Evolutionary conservation across 1,140 invertebrate genomes (phyloP), one percentile per base, ranked within the genome.

Genomic region (Polypedilum pembai): DNA sequence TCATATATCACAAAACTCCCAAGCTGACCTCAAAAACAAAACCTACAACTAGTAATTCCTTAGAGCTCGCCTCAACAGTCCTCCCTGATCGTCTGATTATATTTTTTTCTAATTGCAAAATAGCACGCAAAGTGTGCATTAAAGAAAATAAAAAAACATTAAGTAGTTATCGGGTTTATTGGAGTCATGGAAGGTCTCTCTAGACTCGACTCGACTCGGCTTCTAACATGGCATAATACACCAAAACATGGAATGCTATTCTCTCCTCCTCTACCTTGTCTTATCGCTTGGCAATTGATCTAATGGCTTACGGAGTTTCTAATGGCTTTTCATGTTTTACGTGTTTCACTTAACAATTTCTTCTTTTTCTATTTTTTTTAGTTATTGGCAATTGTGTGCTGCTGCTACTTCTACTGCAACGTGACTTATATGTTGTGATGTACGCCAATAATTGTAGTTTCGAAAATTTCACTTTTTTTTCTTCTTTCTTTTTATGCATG

Each of bases 251-350:
- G 45, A 56, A 56, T 56, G 45, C 45, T 8, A 56, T 56, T 56
- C 15, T 33, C 24, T 33, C 24, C 24, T 33, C 24, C 24, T 33
- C 24, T 33, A 33, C 24, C 45, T 56, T 56, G 45, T 56, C 45
- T 56, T 56, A 56, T 56, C 45, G 45, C 45, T n/a, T 4, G 15
- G 45, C 45, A 56, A 56, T 56, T 56, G 45, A 56, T 56, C 45
- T 56, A 56, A 56, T 56, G 45, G 45, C 45, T 56, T 56, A 56
- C 45, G 45, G 45, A 56, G 45, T 56, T 12, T 56, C 45, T 56
- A 56, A 56, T 56, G 45, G 45, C 45, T 56, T 56, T 56, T 56
- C 45, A 56, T 56, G 45, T 56, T 56, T 56, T 56, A 56, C 45
- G 45, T 56, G 45, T 56, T 56, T 56, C 45, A 56, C 45, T 56